phyloP scores from a whole-genome alignment of 2,797 vertebrate genomes.

The Oreortyx pictus region DNA sequence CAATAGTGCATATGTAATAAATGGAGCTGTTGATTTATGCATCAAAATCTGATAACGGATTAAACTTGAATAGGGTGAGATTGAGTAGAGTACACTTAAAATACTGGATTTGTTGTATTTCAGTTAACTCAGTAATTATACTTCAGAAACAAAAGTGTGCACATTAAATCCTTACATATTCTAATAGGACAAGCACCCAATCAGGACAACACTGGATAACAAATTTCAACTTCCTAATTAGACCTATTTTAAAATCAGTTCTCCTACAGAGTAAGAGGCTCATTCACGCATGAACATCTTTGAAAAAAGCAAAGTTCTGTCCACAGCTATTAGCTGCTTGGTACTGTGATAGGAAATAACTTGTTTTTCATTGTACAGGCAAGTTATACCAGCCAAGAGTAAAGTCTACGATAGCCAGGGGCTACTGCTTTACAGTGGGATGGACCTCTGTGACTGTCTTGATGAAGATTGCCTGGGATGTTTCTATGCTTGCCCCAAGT shows the following conservation, averaged over 20 bases:
- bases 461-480: constrained; percentile 95
- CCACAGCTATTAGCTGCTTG: background rate
- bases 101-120: background rate
- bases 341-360: background rate
- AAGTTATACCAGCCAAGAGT: constrained; percentile 87
- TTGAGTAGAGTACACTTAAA: background rate
- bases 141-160: background rate
- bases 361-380: constrained; percentile 77
- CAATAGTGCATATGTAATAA: background rate
- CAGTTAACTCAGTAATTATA: background rate
- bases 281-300: background rate
- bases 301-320: background rate
- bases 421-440: constrained; percentile 88
- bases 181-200: background rate
- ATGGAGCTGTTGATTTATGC: background rate
- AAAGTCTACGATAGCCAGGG: constrained; percentile 93
- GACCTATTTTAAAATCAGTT: accelerated
- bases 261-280: background rate
- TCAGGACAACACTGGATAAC: background rate
- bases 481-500: constrained; percentile 94
- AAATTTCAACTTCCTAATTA: background rate
- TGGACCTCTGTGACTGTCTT: constrained; percentile 96
- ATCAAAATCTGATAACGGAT: background rate
- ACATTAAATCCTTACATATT: background rate
- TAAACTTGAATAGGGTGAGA: background rate